A percentile compares a stretch with the other conserved stretches of the same genome.
phyloP scores from a whole-genome alignment of 2,888 invertebrate genomes.

The Phengaris alcon region DNA sequence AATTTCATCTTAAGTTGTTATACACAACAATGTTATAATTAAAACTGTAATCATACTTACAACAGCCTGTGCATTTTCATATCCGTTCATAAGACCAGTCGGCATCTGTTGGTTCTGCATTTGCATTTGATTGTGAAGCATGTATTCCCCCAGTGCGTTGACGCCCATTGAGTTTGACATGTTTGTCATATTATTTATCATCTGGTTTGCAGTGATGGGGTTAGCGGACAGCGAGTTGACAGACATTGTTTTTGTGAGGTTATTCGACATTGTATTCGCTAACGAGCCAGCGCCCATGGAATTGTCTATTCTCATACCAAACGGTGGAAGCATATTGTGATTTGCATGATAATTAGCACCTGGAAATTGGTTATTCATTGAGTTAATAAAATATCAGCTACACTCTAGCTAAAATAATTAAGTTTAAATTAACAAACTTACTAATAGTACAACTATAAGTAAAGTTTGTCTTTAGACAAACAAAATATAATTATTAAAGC shows the following conservation, averaged over 20 bases:
- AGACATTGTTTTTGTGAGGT: conserved; percentile 40
- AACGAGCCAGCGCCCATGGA: conserved; percentile 43
- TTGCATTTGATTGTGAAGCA: conserved; percentile 60
- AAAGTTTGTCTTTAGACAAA: no score
- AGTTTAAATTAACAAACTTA: not conserved
- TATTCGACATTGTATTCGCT: conserved; percentile 43
- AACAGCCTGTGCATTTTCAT: conserved; percentile 58
- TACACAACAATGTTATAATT: no score
- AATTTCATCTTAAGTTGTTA: no score
- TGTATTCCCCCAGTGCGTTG: conserved; percentile 45
- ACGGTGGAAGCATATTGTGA: conserved; percentile 73
- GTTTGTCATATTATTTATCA: not conserved
- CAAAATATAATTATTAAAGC: no score
- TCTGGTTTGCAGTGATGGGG: conserved; percentile 38
- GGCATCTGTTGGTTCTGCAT: conserved; percentile 51
- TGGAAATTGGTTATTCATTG: conserved; percentile 41
- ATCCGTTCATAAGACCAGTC: conserved; percentile 61
- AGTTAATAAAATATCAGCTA: no score
- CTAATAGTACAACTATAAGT: no score
- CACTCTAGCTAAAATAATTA: not conserved
- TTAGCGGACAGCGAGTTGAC: conserved; percentile 41
- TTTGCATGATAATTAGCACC: conserved; percentile 77
- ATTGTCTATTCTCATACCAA: conserved; percentile 74
- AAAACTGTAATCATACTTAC: conserved; percentile 48
- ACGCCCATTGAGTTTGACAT: conserved; percentile 38